phyloP scores from a whole-genome alignment of 2,797 vertebrate genomes.

The Myotis vivesi region DNA sequence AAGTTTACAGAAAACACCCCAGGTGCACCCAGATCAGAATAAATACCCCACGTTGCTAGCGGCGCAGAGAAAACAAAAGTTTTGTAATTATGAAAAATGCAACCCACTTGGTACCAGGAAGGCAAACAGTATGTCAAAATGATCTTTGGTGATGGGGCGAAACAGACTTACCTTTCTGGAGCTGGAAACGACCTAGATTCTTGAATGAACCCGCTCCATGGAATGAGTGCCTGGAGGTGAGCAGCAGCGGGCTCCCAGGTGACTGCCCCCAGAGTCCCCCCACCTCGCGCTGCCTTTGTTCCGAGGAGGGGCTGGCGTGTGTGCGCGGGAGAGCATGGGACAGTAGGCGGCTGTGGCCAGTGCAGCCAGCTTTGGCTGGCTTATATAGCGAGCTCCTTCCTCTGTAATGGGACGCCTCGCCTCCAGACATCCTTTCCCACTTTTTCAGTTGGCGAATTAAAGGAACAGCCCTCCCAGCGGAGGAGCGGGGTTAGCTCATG shows the following conservation, averaged over 20 bases:
- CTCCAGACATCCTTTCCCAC: conserved; percentile 84
- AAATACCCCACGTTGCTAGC: background rate
- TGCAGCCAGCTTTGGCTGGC: conserved; percentile 82
- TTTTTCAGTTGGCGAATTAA: conserved; percentile 85
- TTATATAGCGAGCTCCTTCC: conserved; percentile 88
- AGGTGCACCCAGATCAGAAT: background rate
- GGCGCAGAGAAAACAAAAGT: background rate
- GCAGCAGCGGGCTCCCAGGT: conserved; percentile 40
- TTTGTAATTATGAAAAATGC: background rate
- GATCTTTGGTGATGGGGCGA: background rate
- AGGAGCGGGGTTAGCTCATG: conserved; percentile 78
- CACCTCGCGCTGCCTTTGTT: conserved; percentile 52
- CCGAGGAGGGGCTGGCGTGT: background rate
- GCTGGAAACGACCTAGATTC: conserved; percentile 63
- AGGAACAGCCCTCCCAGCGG: conserved; percentile 85
- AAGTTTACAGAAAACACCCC: background rate
- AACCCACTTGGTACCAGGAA: background rate
- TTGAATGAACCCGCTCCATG: conserved; percentile 61
- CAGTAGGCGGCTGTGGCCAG: conserved; percentile 79
- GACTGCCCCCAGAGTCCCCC: conserved; percentile 60
- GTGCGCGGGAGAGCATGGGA: conserved; percentile 71
- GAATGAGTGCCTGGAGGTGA: conserved; percentile 54
- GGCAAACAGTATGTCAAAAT: background rate
- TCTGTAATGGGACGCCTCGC: conserved; percentile 89
- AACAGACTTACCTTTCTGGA: conserved; percentile 80